Evolutionary conservation across 2,113 vertebrate genomes (phyloP).

Genomic region (Lota lota): DNA sequence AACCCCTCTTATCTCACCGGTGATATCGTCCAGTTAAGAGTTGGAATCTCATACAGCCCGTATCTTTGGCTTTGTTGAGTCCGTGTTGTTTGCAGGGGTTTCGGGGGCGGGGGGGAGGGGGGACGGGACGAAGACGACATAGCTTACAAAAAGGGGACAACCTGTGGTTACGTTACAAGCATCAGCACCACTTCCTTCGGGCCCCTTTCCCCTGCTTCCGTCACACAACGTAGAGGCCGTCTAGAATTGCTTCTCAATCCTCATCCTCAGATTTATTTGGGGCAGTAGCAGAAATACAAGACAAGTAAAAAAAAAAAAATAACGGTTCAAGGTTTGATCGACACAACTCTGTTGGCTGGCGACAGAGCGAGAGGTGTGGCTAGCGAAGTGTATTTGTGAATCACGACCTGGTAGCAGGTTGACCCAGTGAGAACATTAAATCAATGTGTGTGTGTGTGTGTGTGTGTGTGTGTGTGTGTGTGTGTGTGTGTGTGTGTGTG

Average conservation of each 20-base stretch:
- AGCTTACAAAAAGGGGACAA: slow-evolving; percentile 31
- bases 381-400: no score
- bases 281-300: not conserved
- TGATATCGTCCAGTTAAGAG: no score
- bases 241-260: not conserved
- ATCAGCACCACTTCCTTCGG: slow-evolving; percentile 30
- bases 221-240: not conserved
- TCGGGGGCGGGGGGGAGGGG: slow-evolving; percentile 18
- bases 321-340: no score
- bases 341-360: no score
- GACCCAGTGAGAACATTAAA: no score
- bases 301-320: not conserved
- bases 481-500: no score
- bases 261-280: slow-evolving; percentile 1
- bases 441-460: no score
- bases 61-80: slow-evolving; percentile 68
- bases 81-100: slow-evolving; percentile 43
- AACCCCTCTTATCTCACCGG: no score
- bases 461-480: no score
- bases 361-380: no score
- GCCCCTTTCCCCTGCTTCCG: slow-evolving; percentile 19
- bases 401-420: no score
- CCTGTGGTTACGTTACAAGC: slow-evolving; percentile 29
- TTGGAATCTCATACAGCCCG: slow-evolving; percentile 47
- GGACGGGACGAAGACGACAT: not conserved